A percentile compares a stretch with the other conserved stretches of the same genome.
Conservation (phyloP, 2,797 vertebrate species). For the Harpagifer antarcticus region DNA sequence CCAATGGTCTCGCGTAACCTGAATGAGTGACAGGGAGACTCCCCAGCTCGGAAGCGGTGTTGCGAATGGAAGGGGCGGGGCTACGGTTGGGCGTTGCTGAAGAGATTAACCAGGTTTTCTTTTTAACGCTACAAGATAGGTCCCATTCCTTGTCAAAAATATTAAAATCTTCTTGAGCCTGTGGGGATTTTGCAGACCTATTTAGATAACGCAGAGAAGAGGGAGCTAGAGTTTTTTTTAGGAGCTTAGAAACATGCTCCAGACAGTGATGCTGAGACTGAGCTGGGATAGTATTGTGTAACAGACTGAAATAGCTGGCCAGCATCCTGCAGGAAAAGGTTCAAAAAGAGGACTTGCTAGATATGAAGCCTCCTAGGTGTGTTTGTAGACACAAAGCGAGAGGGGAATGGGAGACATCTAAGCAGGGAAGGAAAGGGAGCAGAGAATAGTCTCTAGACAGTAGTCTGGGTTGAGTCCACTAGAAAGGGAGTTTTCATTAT, state of each 20-base stretch:
- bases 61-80: conserved; percentile 61
- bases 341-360: conserved; percentile 54
- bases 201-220: not conserved
- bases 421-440: conserved; percentile 2
- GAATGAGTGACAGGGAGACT: conserved; percentile 66
- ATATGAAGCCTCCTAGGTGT: conserved; percentile 46
- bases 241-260: not conserved
- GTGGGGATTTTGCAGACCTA: conserved; percentile 7
- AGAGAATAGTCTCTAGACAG: not conserved
- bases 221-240: conserved; percentile 2
- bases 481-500: conserved; percentile 49
- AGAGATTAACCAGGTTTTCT: conserved; percentile 36
- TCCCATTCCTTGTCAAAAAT: conserved; percentile 35
- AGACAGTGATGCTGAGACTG: conserved; percentile 41
- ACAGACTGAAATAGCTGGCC: conserved; percentile 61
- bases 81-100: conserved; percentile 72
- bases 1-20: conserved; percentile 51
- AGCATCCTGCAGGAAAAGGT: conserved; percentile 63
- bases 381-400: conserved; percentile 41
- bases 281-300: conserved; percentile 46
- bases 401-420: conserved; percentile 9
- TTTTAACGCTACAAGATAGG: conserved; percentile 22
- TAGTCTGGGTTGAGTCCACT: conserved; percentile 1
- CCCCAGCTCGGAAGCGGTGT: conserved; percentile 4
- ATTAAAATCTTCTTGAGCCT: conserved; percentile 26